Base-by-base conservation (phyloP, 2,797 vertebrate genomes). In the Malurus leucopterus region DNA sequence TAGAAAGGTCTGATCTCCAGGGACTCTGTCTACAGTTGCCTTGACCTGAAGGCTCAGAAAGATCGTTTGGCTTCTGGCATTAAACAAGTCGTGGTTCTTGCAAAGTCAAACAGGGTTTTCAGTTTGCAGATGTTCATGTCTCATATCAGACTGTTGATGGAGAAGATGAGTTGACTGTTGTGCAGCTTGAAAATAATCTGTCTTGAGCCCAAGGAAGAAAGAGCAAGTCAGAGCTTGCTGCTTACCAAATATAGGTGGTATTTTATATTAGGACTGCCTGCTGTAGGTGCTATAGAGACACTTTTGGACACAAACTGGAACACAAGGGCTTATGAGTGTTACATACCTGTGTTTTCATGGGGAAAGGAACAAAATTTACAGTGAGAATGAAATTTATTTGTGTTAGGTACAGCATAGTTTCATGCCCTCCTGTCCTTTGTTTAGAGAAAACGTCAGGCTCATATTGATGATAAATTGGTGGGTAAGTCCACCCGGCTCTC, bases 1-100 rank as follows among this genome's bases (percentile, higher is more conserved):
- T 75, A 76, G 76, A 80, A 92, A 81, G 76, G 88, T 93, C 59
- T 80, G 62, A 46, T 21, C 73, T 86, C 68, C 53, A 88, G 63
- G 50, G 59, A 50, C 40, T 76, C 59, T 41, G 8, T 58, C 92
- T 73, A 16, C 36, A 79, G 50, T 17, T 78, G 21, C 43, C 1
- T 3, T 3, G 13, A 21, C 61, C 77, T 76, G 80, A 86, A 79
- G 40, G 47, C 4, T 24, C 21, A 67, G 50, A 68, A 92, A 81
- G 40, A 59, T 81, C 3, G 3, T 49, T 88, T 41, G 67, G 43
- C 74, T 85, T 90, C 71, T 92, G 83, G 40, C 81, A 84, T 92
- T 95, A 87, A 93, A 81, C 57, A 92, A 70, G 26, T 78, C 1
- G 0, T 29, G 54, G 38, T 71, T 91, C 50, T 91, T 76, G 54